phyloP scores from a whole-genome alignment of 1,140 invertebrate species.

The Calosoma granatense region DNA sequence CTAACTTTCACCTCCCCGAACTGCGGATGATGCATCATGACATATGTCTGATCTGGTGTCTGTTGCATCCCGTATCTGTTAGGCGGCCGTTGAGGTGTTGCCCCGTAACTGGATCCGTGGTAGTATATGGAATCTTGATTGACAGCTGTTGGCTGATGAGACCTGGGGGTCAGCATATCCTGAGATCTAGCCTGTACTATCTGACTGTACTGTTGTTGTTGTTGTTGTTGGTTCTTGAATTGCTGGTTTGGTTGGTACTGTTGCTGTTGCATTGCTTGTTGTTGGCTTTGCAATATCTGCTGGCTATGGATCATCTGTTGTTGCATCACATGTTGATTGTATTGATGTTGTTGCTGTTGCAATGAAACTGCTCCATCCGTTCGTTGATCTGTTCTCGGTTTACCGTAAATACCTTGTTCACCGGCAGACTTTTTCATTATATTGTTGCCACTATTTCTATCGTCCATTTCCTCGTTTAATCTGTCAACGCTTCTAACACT shows the following conservation, averaged over 20 bases:
- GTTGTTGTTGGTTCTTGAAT: constrained; percentile 25
- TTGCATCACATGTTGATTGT: constrained; percentile 48
- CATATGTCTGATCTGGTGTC: constrained; percentile 8
- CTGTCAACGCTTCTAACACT: constrained; percentile 35
- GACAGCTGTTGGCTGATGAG: constrained; percentile 29
- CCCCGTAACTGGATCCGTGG: constrained; percentile 21
- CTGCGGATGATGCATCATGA: constrained; percentile 15
- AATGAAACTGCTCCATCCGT: constrained; percentile 23
- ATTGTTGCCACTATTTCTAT: constrained; percentile 36
- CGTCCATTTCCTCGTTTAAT: constrained; percentile 32
- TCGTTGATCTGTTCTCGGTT: constrained; percentile 40
- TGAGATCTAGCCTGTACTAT: constrained; percentile 40
- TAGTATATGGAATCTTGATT: constrained; percentile 19
- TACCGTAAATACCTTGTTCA: constrained; percentile 44
- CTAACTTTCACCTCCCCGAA: constrained; percentile 11
- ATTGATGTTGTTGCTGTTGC: constrained; percentile 38
- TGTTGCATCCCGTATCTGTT: constrained; percentile 17
- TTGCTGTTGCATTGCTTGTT: constrained; percentile 24
- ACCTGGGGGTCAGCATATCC: constrained; percentile 39
- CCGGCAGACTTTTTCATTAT: constrained; percentile 30
- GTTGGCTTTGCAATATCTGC: constrained; percentile 20
- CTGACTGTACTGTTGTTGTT: constrained; percentile 35
- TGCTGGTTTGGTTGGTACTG: constrained; percentile 34
- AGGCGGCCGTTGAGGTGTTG: constrained; percentile 14
- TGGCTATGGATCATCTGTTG: constrained; percentile 38